phyloP scores from a whole-genome alignment of 2,113 vertebrate species.

The Plotosus lineatus region DNA sequence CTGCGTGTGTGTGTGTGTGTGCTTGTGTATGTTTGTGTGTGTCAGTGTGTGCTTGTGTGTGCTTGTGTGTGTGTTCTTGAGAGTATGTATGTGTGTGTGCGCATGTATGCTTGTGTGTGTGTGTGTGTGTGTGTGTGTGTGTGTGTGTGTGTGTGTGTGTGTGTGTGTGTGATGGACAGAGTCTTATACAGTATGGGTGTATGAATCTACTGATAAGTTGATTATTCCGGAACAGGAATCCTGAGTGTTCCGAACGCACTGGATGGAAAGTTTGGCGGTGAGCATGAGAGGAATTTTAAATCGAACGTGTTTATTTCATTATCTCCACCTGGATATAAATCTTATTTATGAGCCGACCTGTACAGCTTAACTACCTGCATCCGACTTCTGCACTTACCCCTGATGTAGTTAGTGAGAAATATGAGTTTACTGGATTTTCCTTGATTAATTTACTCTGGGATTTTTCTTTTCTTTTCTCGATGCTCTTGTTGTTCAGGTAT shows the following conservation, averaged over 20 bases:
- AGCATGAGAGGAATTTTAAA: conserved; percentile 20
- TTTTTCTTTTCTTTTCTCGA: no score
- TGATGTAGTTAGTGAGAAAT: conserved; percentile 27
- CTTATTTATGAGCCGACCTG: conserved; percentile 7
- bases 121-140: background rate
- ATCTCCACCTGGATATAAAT: conserved; percentile 14
- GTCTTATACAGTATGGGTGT: conserved; percentile 34
- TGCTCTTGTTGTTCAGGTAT: conserved; percentile 1
- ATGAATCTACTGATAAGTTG: conserved; percentile 57
- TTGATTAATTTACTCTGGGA: background rate
- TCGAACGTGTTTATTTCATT: conserved; percentile 3
- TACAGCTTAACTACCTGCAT: conserved; percentile 7
- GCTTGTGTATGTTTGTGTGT: background rate
- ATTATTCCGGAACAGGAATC: conserved; percentile 42
- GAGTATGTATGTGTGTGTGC: background rate
- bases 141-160: conserved; percentile 1
- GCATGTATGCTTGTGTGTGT: background rate
- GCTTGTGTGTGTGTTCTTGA: background rate
- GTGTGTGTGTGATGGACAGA: conserved; percentile 3
- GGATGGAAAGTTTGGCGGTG: conserved; percentile 60
- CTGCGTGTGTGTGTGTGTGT: background rate
- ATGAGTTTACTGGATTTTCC: conserved; percentile 1
- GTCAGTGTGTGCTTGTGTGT: background rate
- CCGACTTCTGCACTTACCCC: conserved; percentile 6
- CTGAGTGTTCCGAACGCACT: conserved; percentile 27